Evolutionary conservation across 1,140 invertebrate genomes (phyloP).

Genomic region (Diabrotica virgifera): DNA sequence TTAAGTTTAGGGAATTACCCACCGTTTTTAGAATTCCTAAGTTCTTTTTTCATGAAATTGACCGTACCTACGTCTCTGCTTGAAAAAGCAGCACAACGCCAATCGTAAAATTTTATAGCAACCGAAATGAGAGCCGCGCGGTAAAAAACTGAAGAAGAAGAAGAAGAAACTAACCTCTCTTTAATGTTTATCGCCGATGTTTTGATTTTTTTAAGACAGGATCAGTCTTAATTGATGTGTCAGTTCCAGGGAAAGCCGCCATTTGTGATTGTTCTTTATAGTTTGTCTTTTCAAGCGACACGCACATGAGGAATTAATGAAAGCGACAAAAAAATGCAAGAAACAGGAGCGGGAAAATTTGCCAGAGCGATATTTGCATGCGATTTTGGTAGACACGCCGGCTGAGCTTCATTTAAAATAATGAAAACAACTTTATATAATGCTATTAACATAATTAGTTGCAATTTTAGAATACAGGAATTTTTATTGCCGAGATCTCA

Average conservation of each 20-base stretch:
- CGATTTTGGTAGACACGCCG: constrained; percentile 5
- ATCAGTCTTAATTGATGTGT: constrained; percentile 39
- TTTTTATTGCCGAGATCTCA: constrained; percentile 9
- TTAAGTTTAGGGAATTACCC: too few relatives aligned
- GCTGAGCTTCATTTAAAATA: constrained; percentile 11
- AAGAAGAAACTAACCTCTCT: constrained; percentile 25
- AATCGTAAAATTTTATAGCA: constrained; percentile 40
- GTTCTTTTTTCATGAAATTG: neutral
- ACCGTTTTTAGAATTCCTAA: too few relatives aligned
- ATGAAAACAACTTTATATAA: constrained; percentile 23
- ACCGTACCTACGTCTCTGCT: neutral
- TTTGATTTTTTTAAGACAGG: constrained; percentile 39
- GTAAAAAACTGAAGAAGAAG: constrained; percentile 26
- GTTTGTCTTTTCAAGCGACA: constrained; percentile 4
- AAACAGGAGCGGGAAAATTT: constrained; percentile 7
- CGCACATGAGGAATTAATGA: neutral
- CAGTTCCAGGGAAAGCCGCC: constrained; percentile 39
- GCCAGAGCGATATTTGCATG: constrained; percentile 5
- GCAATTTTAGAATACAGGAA: constrained; percentile 16
- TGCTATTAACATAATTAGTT: constrained; percentile 19
- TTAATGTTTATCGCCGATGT: constrained; percentile 38
- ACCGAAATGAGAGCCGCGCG: constrained; percentile 34
- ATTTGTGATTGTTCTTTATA: constrained; percentile 33
- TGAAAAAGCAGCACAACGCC: constrained; percentile 10
- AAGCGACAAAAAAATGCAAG: constrained; percentile 6